Evolutionary conservation across 2,113 vertebrate species (phyloP).

Genomic region (Aviceda subcristata): DNA sequence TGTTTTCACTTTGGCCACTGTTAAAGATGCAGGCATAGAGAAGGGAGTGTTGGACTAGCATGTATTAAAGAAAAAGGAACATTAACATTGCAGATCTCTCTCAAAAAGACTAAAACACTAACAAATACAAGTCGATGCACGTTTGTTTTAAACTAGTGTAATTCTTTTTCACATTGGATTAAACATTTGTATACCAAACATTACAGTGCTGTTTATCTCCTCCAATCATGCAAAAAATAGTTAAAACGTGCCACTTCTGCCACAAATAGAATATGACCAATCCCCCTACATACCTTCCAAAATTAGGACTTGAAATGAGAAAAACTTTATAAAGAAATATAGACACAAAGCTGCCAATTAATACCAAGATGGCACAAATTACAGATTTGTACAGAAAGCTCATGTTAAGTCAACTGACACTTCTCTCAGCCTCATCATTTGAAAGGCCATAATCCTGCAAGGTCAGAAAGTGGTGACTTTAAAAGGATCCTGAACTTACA

Average conservation of each 20-base stretch:
- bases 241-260: conserved; percentile 60
- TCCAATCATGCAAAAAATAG: conserved; percentile 53
- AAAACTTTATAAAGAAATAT: conserved; percentile 39
- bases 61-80: conserved; percentile 75
- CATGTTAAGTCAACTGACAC: conserved; percentile 12
- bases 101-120: conserved; percentile 79
- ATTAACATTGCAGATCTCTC: conserved; percentile 79
- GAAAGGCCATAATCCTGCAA: not conserved
- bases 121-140: conserved; percentile 81
- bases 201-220: conserved; percentile 81
- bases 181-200: conserved; percentile 76
- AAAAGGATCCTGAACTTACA: not conserved
- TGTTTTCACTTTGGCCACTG: conserved; percentile 76
- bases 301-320: conserved; percentile 39
- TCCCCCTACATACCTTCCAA: conserved; percentile 21
- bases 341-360: conserved; percentile 43
- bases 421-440: not conserved
- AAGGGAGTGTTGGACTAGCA: conserved; percentile 73
- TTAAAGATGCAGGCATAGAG: conserved; percentile 78
- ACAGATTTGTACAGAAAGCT: conserved; percentile 46
- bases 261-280: conserved; percentile 20
- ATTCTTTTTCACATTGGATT: conserved; percentile 78
- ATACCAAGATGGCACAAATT: conserved; percentile 55
- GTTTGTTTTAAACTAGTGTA: conserved; percentile 77
- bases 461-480: not conserved